Conservation (phyloP, 2,113 vertebrate species). For the Atractosteus spatula region DNA sequence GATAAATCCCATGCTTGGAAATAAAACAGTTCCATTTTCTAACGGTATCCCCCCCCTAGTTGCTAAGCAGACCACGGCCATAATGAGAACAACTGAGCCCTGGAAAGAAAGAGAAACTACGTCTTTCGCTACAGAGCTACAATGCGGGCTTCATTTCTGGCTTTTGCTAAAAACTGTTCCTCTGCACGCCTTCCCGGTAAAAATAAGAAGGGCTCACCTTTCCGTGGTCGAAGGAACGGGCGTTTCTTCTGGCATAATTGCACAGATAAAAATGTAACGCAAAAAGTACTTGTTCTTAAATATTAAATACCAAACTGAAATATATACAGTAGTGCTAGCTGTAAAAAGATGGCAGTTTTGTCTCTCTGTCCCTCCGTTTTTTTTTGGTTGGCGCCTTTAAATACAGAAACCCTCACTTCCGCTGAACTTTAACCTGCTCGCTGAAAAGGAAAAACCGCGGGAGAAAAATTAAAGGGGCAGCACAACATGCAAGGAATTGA, state of each 20-base stretch:
- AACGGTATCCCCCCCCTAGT: too few species aligned
- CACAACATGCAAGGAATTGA: too few species aligned
- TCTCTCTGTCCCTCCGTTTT: conserved; percentile 11
- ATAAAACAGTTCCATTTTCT: too few species aligned
- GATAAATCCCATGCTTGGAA: too few species aligned
- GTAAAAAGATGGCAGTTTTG: conserved; percentile 28
- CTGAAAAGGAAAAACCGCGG: conserved; percentile 46
- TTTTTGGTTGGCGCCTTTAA: conserved; percentile 72
- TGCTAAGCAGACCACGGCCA: not conserved
- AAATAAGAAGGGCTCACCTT: conserved; percentile 44
- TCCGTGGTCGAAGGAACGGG: conserved; percentile 42
- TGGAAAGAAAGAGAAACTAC: not conserved
- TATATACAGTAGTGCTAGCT: not conserved
- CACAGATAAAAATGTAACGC: not conserved
- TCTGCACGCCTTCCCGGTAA: too few species aligned
- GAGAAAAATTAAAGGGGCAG: conserved; percentile 63
- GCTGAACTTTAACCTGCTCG: conserved; percentile 43
- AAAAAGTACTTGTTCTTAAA: not conserved
- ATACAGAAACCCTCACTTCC: conserved; percentile 66
- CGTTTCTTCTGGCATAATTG: conserved; percentile 64
- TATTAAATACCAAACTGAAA: not conserved
- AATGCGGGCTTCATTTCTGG: too few species aligned
- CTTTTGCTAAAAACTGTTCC: too few species aligned
- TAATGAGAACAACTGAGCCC: not conserved
- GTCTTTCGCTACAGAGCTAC: too few species aligned